Evolutionary conservation across 2,113 vertebrate genomes (phyloP).

Genomic region (Phyllostomus discolor): DNA sequence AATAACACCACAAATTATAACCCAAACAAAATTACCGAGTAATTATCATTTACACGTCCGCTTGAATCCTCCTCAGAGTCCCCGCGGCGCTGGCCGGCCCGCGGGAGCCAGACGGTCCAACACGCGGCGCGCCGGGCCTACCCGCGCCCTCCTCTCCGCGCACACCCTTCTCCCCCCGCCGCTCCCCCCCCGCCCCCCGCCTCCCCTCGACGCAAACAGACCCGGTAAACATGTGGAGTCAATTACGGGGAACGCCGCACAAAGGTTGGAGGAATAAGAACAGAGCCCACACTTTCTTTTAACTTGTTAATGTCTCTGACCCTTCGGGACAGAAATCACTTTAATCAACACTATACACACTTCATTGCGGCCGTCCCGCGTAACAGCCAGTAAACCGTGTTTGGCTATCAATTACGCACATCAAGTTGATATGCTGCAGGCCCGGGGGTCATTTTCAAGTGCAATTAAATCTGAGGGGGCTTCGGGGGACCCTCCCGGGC

Average conservation of each 20-base stretch:
- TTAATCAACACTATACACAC: constrained; percentile 91
- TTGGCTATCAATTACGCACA: constrained; percentile 88
- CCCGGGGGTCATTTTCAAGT: constrained; percentile 74
- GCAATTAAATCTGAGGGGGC: constrained; percentile 72
- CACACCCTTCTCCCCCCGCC: constrained; percentile 52
- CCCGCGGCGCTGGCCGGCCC: constrained; percentile 60
- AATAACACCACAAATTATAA: constrained; percentile 76
- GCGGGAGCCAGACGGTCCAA: not conserved
- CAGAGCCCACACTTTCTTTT: constrained; percentile 86
- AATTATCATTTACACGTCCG: constrained; percentile 79
- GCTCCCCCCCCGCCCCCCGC: constrained; percentile 72
- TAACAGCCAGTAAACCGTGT: constrained; percentile 89
- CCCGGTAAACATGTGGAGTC: constrained; percentile 80
- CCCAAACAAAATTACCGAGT: constrained; percentile 79
- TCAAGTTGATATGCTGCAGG: constrained; percentile 91
- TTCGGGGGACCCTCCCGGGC: constrained; percentile 62
- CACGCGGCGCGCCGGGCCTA: not conserved
- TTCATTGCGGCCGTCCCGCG: constrained; percentile 87
- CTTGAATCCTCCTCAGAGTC: constrained; percentile 77
- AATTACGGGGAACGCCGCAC: constrained; percentile 76
- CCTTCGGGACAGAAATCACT: constrained; percentile 89
- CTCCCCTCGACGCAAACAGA: constrained; percentile 61
- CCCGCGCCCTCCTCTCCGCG: constrained; percentile 64
- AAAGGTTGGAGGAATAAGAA: constrained; percentile 80
- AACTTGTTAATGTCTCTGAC: constrained; percentile 95